Percentiles rank a stretch among this genome's conserved stretches.
These are phyloP conservation scores for Physeter macrocephalus DNA, from an alignment of 2,113 vertebrate genomes.

Conservation along the genomic window DNA sequence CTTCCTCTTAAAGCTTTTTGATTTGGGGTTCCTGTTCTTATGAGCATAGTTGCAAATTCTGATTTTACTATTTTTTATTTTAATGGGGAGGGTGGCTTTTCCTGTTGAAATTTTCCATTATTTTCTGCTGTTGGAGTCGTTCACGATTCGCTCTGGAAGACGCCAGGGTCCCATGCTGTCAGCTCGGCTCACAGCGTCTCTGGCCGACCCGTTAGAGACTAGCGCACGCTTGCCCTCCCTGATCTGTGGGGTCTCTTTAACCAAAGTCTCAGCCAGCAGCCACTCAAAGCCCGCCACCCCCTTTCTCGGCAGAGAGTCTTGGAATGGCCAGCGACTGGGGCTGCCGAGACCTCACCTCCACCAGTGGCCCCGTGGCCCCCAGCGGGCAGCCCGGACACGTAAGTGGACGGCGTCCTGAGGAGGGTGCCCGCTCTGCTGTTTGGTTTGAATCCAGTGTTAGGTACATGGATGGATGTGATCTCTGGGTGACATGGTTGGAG, in stretches of 20 bases:
- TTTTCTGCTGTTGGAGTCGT: neutral
- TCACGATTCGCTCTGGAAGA: neutral
- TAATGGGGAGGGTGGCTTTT: neutral
- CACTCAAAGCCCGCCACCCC: constrained; percentile 79
- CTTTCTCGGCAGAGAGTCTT: constrained; percentile 85
- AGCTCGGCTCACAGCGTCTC: neutral
- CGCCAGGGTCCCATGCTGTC: neutral
- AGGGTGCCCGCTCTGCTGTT: fast-evolving
- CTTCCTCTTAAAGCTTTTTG: neutral
- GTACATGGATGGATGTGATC: fast-evolving
- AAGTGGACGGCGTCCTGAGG: constrained; percentile 57
- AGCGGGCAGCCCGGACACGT: constrained; percentile 86
- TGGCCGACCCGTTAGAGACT: neutral
- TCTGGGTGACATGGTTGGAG: neutral
- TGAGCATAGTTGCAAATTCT: neutral
- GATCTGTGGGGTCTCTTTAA: constrained; percentile 79
- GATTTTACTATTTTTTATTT: neutral
- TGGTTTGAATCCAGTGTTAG: neutral
- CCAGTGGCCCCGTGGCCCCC: constrained; percentile 76
- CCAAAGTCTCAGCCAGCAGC: constrained; percentile 79
- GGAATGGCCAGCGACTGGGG: constrained; percentile 83
- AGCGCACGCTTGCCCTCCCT: neutral
- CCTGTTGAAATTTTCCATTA: neutral
- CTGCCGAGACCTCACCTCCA: constrained; percentile 77
- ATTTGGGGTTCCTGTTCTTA: neutral